Base-by-base conservation (phyloP, 2,113 vertebrate species). In the Odobenus rosmarus region DNA sequence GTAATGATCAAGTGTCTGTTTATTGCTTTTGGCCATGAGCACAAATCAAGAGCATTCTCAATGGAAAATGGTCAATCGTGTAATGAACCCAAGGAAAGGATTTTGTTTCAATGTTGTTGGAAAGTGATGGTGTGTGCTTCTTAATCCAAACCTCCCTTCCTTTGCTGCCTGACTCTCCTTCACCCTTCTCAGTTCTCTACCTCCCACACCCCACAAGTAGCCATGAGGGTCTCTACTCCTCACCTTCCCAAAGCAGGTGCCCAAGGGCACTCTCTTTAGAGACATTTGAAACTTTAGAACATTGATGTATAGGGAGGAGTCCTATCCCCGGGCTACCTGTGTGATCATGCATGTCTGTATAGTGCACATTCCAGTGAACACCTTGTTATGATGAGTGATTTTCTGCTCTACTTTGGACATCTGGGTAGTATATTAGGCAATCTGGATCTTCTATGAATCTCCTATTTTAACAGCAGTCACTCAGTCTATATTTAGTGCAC, bases 371-470 rank as follows among this genome's bases (percentile, higher is more conserved):
- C 77, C 61, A 82, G 89, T 69, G 90, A 4, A 62, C 18, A 14
- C 36, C 49, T 57, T n/a, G 28, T 11, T 33, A 13, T 18, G 49
- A 55, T 10, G n/a, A 18, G 26, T 26, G 51, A 18, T 46, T 57
- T 33, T 57, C 49, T 67, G 0, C 26, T 5, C 13, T 0, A 0
- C 62, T 33, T 46, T 4, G 0, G 49, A 18, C 61, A 16, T 82
- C 4, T 11, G 62, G 46, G n/a, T 11, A 15, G n/a, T 33, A 9
- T 21, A 39, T 21, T 2, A 53, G 33, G 49, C 13, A 9, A 69
- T 15, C 36, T 62, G 28, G 36, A 18, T 24, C 28, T 28, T 39
- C 28, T 31, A 33, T 11, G n/a, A 42, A 12, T 55, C 33, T 53
- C 33, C 26, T 33, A 31, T 31, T 46, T 33, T 5, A 5, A 2